Conservation (phyloP, 2,888 invertebrate genomes). For the Watsonalla binaria region DNA sequence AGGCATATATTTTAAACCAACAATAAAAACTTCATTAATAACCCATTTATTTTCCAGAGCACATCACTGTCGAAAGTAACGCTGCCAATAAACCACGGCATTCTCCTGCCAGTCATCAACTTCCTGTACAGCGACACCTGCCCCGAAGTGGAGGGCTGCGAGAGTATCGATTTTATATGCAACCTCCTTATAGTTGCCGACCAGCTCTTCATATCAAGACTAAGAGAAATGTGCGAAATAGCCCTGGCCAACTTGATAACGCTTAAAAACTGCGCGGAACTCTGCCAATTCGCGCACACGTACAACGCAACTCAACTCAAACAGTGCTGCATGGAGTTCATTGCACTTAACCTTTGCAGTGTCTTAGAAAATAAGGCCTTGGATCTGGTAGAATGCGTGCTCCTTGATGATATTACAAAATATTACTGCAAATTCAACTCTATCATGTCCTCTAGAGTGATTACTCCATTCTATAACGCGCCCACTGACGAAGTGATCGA, state of each 20-base stretch:
- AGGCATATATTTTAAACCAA: background rate
- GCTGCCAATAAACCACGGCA: slow-evolving; percentile 79
- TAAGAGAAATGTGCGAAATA: slow-evolving; percentile 86
- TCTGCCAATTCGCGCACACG: slow-evolving; percentile 85
- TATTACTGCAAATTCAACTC: slow-evolving; percentile 82
- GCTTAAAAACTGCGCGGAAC: slow-evolving; percentile 86
- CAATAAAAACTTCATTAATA: background rate
- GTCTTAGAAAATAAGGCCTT: slow-evolving; percentile 83
- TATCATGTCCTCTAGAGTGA: slow-evolving; percentile 79
- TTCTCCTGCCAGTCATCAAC: slow-evolving; percentile 83
- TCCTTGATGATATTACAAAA: slow-evolving; percentile 81
- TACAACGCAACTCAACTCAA: slow-evolving; percentile 88
- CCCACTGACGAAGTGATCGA: slow-evolving; percentile 78
- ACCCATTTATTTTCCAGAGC: slow-evolving; percentile 62
- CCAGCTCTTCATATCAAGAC: slow-evolving; percentile 84
- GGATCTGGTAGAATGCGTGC: slow-evolving; percentile 79
- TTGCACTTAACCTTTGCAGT: slow-evolving; percentile 85
- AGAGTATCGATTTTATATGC: slow-evolving; percentile 84
- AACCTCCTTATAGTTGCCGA: slow-evolving; percentile 88
- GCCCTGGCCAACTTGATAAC: slow-evolving; percentile 82
- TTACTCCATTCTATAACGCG: slow-evolving; percentile 84
- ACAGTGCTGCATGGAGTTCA: slow-evolving; percentile 86
- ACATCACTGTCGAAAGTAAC: slow-evolving; percentile 70
- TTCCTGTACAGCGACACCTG: slow-evolving; percentile 87
- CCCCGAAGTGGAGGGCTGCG: slow-evolving; percentile 76